Evolutionary conservation across 2,113 vertebrate species (phyloP).

Genomic region (Reinhardtius hippoglossoides): DNA sequence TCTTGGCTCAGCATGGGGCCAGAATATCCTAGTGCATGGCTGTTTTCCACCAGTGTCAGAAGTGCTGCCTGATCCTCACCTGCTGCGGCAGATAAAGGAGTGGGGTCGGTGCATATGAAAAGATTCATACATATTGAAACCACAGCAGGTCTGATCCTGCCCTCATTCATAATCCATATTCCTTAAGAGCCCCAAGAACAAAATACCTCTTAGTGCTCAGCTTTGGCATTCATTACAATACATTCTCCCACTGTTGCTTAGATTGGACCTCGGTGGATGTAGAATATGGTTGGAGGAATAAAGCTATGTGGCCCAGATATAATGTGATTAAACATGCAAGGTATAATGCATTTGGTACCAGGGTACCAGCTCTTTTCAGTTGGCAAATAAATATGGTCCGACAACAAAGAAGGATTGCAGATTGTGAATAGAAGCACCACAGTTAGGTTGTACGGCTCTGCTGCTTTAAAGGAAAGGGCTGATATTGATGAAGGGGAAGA

Average conservation of each 20-base stretch:
- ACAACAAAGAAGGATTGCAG: constrained; percentile 25
- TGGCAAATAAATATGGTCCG: neutral
- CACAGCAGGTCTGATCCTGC: constrained; percentile 73
- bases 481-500: too few species aligned
- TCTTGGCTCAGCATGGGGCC: constrained; percentile 12
- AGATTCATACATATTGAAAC: constrained; percentile 80
- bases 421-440: constrained; percentile 18
- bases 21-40: constrained; percentile 1
- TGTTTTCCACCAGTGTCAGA: constrained; percentile 42
- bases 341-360: neutral
- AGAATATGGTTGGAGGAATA: constrained; percentile 18
- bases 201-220: constrained; percentile 70
- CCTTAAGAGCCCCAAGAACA: constrained; percentile 70
- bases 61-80: constrained; percentile 64
- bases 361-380: neutral
- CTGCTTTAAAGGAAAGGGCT: too few species aligned
- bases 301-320: constrained; percentile 31
- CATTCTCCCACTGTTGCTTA: constrained; percentile 52
- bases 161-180: constrained; percentile 79
- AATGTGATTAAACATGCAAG: constrained; percentile 2
- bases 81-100: constrained; percentile 71
- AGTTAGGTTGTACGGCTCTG: neutral
- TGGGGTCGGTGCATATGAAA: constrained; percentile 65
- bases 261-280: constrained; percentile 36
- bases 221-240: constrained; percentile 70